phyloP scores from a whole-genome alignment of 2,888 invertebrate genomes.

The Synanthedon formicaeformis region DNA sequence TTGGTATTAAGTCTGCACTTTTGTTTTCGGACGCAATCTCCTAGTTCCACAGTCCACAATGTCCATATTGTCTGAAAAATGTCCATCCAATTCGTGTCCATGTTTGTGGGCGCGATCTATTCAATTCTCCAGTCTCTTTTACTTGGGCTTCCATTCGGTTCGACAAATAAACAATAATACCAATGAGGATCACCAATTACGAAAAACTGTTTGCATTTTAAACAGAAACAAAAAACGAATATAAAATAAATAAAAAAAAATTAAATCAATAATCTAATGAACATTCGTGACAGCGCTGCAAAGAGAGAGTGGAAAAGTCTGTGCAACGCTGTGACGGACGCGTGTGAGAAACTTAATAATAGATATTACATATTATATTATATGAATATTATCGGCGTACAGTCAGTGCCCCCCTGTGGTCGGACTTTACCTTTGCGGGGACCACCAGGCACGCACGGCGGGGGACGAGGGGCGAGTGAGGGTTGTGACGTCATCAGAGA shows the following conservation, averaged over 20 bases:
- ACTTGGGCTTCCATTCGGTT: background rate
- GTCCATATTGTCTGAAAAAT: too few relatives aligned
- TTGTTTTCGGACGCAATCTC: too few relatives aligned
- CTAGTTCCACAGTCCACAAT: too few relatives aligned
- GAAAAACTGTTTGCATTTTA: slow-evolving; percentile 23
- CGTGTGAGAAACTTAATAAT: slow-evolving; percentile 22
- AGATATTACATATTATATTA: slow-evolving; percentile 11
- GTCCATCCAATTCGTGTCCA: too few relatives aligned
- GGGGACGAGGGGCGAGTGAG: slow-evolving; percentile 16
- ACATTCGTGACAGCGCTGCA: slow-evolving; percentile 10
- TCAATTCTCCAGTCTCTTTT: slow-evolving; percentile 1
- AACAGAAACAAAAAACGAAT: too few relatives aligned
- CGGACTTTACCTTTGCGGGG: slow-evolving; percentile 52
- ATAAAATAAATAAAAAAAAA: slow-evolving; percentile 13
- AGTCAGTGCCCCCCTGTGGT: slow-evolving; percentile 49
- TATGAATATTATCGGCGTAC: slow-evolving; percentile 49
- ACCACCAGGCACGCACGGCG: slow-evolving; percentile 18
- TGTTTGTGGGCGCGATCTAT: background rate
- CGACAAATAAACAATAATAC: slow-evolving; percentile 38
- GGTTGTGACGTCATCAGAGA: slow-evolving; percentile 7
- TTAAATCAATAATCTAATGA: slow-evolving; percentile 9
- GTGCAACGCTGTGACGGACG: slow-evolving; percentile 5
- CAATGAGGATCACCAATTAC: slow-evolving; percentile 36
- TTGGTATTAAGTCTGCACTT: too few relatives aligned
- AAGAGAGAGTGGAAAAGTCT: background rate